A percentile compares a stretch with the other conserved stretches of the same genome.
phyloP scores from a whole-genome alignment of 2,113 vertebrate genomes.

The Jacana jacana region DNA sequence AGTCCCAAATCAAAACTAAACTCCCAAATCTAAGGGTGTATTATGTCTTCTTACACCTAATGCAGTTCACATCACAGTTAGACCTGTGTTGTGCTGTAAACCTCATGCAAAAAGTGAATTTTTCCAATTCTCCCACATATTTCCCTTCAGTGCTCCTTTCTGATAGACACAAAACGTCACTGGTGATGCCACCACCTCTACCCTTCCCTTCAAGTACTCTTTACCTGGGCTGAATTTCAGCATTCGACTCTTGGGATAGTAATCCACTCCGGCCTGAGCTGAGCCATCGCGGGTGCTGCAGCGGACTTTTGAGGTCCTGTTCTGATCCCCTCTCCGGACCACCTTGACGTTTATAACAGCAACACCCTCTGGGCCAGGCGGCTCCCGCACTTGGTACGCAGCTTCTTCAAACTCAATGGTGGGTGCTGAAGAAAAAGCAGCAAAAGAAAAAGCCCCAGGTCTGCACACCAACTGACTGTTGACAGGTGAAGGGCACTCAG shows the following conservation, averaged over 20 bases:
- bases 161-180: accelerated
- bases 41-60: background rate
- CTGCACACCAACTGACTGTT: background rate
- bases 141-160: background rate
- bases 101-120: accelerated
- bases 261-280: constrained; percentile 95
- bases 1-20: background rate
- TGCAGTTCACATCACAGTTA: background rate
- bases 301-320: constrained; percentile 93
- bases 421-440: constrained; percentile 73
- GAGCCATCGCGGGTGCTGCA: constrained; percentile 97
- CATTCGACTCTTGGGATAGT: constrained; percentile 93
- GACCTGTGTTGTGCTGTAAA: background rate
- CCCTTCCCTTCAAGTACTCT: background rate
- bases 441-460: background rate
- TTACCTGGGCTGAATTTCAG: constrained; percentile 93
- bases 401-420: constrained; percentile 90
- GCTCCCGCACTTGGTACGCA: constrained; percentile 90
- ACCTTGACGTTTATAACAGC: constrained; percentile 88
- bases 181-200: accelerated
- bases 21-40: background rate
- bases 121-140: background rate
- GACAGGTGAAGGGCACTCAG: background rate
- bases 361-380: constrained; percentile 84
- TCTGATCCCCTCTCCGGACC: constrained; percentile 88